These are phyloP conservation scores for Brenthis daphne DNA, from an alignment of 2,888 invertebrate genomes.

Conservation along the genomic window DNA sequence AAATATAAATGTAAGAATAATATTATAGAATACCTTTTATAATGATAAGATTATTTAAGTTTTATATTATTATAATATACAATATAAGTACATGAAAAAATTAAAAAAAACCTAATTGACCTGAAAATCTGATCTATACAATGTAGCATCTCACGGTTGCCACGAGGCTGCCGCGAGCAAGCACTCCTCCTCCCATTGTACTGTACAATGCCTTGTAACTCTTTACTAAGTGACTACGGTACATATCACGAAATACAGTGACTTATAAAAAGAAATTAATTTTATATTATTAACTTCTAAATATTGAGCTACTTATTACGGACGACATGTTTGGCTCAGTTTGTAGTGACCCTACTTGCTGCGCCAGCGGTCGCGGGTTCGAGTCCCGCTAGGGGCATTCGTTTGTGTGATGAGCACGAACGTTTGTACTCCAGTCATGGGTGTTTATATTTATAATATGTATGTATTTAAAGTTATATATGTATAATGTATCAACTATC, in stretches of 20 bases:
- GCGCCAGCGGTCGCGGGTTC: too few relatives aligned
- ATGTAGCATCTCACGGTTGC: conserved; percentile 52
- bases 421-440: too few relatives aligned
- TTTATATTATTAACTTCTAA: too few relatives aligned
- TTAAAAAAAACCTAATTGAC: conserved; percentile 4
- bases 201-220: conserved; percentile 76
- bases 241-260: conserved; percentile 40
- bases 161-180: conserved; percentile 61
- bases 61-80: neutral
- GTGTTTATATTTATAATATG: too few relatives aligned
- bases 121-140: conserved; percentile 36
- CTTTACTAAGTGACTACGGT: conserved; percentile 68
- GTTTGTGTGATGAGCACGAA: too few relatives aligned
- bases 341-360: too few relatives aligned
- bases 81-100: neutral
- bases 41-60: neutral
- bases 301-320: too few relatives aligned
- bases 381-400: too few relatives aligned
- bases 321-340: too few relatives aligned
- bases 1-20: neutral
- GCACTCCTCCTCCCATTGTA: conserved; percentile 74
- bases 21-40: neutral
- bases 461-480: too few relatives aligned
- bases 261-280: too few relatives aligned
- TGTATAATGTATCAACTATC: too few relatives aligned